Percentiles rank a stretch among this genome's conserved stretches.
phyloP scores from a whole-genome alignment of 1,140 invertebrate species.

The Arctopsyche grandis region DNA sequence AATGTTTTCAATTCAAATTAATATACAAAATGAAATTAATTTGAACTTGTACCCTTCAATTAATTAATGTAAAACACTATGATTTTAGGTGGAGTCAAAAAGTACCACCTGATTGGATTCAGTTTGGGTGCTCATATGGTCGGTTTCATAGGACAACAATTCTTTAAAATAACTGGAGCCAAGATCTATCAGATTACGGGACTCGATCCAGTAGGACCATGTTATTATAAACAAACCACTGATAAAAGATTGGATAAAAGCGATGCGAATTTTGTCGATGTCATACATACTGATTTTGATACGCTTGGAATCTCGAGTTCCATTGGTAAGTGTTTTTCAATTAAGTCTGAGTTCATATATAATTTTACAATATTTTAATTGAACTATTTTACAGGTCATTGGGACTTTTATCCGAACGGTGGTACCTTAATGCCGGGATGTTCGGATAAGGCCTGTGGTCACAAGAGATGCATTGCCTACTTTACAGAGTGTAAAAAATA shows the following conservation, averaged over 20 bases:
- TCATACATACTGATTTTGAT: conserved; percentile 74
- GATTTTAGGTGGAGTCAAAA: not conserved
- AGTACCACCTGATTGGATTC: conserved; percentile 55
- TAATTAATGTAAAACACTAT: conserved; percentile 55
- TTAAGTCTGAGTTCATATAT: no score
- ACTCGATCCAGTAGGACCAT: conserved; percentile 77
- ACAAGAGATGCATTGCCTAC: no score
- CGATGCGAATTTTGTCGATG: conserved; percentile 78
- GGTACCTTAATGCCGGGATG: no score
- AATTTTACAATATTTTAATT: no score
- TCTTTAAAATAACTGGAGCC: conserved; percentile 61
- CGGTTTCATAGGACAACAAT: conserved; percentile 64
- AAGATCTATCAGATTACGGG: conserved; percentile 72
- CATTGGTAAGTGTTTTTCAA: no score
- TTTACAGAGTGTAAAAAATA: no score
- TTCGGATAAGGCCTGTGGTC: no score
- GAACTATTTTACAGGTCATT: no score
- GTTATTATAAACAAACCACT: conserved; percentile 67
- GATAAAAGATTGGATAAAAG: conserved; percentile 68
- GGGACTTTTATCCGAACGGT: no score
- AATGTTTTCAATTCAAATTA: no score
- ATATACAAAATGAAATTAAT: no score
- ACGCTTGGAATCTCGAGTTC: not conserved
- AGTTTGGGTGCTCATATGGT: conserved; percentile 68
- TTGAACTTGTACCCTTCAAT: conserved; percentile 76